Percentiles rank a stretch among this genome's conserved stretches.
Conservation (phyloP, 2,888 invertebrate genomes). For the Tuta absoluta region DNA sequence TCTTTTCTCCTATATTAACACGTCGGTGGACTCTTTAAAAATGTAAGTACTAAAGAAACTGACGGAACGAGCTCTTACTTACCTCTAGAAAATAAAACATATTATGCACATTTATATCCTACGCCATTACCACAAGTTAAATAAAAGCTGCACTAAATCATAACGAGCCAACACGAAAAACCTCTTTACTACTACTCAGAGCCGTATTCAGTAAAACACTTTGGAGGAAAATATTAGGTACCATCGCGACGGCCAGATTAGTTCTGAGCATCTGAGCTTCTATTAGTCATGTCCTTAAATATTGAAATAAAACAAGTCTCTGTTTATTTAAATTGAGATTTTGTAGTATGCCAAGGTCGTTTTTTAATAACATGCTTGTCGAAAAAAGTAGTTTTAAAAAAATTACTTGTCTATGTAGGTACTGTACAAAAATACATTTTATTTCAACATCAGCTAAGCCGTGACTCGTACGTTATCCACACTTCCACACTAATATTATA, state of each 20-base stretch:
- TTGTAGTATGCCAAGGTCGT: too few species aligned
- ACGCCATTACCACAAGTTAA: conserved; percentile 32
- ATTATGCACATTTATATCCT: conserved; percentile 35
- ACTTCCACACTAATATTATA: too few species aligned
- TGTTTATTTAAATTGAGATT: too few species aligned
- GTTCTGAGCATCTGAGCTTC: neutral
- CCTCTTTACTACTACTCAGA: conserved; percentile 47
- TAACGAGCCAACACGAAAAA: conserved; percentile 52
- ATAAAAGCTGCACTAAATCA: conserved; percentile 43
- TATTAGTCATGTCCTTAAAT: too few species aligned
- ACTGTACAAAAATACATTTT: too few species aligned
- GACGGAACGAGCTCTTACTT: conserved; percentile 18
- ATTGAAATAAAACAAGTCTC: too few species aligned
- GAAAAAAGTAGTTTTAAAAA: too few species aligned
- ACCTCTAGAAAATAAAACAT: conserved; percentile 24
- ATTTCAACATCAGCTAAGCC: too few species aligned
- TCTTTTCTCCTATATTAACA: neutral
- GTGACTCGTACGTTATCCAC: too few species aligned
- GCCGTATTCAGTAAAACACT: conserved; percentile 31
- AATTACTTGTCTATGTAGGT: too few species aligned
- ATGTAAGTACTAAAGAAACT: conserved; percentile 7
- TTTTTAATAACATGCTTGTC: too few species aligned
- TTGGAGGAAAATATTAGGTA: conserved; percentile 28
- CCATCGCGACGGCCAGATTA: conserved; percentile 10
- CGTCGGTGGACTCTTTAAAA: conserved; percentile 13